Percentiles rank a stretch among this genome's conserved stretches.
These are phyloP conservation scores for Odontothrips loti DNA, from an alignment of 2,888 invertebrate genomes.

Conservation along the genomic window DNA sequence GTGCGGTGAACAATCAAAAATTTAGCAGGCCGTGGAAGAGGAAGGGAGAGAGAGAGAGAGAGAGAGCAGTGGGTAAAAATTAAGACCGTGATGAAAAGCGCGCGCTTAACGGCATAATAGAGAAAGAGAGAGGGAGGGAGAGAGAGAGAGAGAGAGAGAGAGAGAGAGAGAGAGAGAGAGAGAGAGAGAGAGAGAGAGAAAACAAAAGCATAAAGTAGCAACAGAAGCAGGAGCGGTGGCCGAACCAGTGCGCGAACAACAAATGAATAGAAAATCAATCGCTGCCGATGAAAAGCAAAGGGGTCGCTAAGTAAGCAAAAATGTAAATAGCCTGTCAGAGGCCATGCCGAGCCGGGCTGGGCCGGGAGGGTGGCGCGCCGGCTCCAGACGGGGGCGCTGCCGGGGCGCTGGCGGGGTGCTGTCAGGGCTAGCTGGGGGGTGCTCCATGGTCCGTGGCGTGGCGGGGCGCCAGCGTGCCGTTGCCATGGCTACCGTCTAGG, in stretches of 20 bases:
- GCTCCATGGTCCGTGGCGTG: too few relatives aligned
- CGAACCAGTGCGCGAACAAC: background rate
- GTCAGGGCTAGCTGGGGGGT: too few relatives aligned
- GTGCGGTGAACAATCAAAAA: slow-evolving; percentile 18
- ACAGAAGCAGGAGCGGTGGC: background rate
- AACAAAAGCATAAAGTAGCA: background rate
- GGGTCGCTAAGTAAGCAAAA: slow-evolving; percentile 15
- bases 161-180: background rate
- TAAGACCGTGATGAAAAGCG: slow-evolving; percentile 9
- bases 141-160: background rate
- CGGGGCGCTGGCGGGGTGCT: background rate
- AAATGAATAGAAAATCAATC: slow-evolving; percentile 20
- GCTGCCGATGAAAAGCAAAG: background rate
- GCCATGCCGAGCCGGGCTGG: background rate
- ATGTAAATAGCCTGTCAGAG: slow-evolving; percentile 20
- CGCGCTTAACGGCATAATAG: background rate
- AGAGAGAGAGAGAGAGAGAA: background rate
- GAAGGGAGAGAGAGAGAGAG: background rate
- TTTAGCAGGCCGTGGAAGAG: background rate
- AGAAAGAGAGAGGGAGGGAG: background rate
- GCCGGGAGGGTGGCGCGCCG: background rate
- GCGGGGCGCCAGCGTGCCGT: background rate
- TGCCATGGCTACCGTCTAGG: too few relatives aligned
- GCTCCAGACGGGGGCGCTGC: background rate
- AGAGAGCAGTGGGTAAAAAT: background rate